A percentile compares a stretch with the other conserved stretches of the same genome.
These are phyloP conservation scores for Noturus placidus DNA, from an alignment of 2,113 vertebrate species.

Conservation along the genomic window DNA sequence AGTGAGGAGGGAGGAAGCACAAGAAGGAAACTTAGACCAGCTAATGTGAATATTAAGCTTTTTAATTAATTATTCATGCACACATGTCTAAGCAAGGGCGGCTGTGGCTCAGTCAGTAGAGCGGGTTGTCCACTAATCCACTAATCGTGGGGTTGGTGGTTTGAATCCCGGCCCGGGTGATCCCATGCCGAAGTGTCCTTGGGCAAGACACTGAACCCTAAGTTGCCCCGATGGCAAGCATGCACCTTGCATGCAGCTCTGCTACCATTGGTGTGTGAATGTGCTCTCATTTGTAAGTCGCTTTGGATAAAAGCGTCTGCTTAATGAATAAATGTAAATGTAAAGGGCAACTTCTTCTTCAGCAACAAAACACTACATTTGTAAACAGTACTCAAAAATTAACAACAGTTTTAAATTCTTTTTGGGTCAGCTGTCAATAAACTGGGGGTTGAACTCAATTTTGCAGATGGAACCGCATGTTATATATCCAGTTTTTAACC, in stretches of 20 bases:
- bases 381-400: not conserved
- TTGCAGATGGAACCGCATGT: not conserved
- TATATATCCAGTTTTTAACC: not conserved
- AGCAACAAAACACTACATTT: not conserved
- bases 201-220: no score
- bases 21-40: slow-evolving; percentile 6
- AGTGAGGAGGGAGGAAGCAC: not conserved
- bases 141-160: no score
- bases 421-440: not conserved
- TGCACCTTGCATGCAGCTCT: no score
- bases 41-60: not conserved
- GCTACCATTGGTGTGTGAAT: no score
- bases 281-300: no score
- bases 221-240: no score
- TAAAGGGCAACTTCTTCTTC: not conserved
- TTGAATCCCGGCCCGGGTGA: no score
- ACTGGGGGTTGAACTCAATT: not conserved
- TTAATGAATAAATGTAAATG: no score
- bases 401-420: not conserved
- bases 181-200: no score
- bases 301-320: no score
- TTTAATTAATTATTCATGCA: slow-evolving; percentile 17
- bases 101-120: no score
- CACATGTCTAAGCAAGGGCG: slow-evolving; percentile 20
- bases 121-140: no score